A percentile compares a stretch with the other conserved stretches of the same genome.
phyloP scores from a whole-genome alignment of 2,113 vertebrate species.

The Gymnarchus niloticus region DNA sequence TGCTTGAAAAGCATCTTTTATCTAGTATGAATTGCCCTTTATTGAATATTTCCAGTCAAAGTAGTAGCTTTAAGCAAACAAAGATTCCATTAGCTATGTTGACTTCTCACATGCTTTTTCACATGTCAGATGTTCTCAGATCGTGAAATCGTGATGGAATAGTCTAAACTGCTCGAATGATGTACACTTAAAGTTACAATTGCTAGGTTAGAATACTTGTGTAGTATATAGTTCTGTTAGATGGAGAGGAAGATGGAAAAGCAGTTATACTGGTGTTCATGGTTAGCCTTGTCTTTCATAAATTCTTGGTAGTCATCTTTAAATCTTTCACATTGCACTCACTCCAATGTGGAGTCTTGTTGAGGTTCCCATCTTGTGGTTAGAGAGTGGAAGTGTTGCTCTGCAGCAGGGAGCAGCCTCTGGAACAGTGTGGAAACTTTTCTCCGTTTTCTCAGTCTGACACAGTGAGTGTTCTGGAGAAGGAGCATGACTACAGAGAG shows the following conservation, averaged over 20 bases:
- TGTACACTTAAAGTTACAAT: background rate
- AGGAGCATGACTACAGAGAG: conserved; percentile 94
- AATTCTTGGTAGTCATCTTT: too few species aligned
- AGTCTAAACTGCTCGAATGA: background rate
- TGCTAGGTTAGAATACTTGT: background rate
- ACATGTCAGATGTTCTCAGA: background rate
- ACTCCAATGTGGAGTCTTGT: too few species aligned
- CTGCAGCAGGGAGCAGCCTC: background rate
- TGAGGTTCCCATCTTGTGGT: conserved; percentile 22
- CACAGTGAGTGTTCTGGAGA: conserved; percentile 85
- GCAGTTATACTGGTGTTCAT: background rate
- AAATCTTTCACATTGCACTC: too few species aligned
- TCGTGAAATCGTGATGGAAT: background rate
- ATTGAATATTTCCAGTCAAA: conserved; percentile 32
- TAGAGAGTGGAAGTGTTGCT: background rate
- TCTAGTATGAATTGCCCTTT: conserved; percentile 40
- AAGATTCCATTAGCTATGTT: conserved; percentile 34
- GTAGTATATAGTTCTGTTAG: background rate
- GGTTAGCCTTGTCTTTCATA: background rate
- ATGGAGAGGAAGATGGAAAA: too few species aligned
- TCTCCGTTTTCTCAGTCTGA: conserved; percentile 71
- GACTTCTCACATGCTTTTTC: conserved; percentile 41
- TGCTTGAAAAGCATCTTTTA: conserved; percentile 15
- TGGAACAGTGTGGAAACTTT: background rate
- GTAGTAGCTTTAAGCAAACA: conserved; percentile 21